Base-by-base conservation (phyloP, 2,797 vertebrate genomes). In the Sparus aurata region DNA sequence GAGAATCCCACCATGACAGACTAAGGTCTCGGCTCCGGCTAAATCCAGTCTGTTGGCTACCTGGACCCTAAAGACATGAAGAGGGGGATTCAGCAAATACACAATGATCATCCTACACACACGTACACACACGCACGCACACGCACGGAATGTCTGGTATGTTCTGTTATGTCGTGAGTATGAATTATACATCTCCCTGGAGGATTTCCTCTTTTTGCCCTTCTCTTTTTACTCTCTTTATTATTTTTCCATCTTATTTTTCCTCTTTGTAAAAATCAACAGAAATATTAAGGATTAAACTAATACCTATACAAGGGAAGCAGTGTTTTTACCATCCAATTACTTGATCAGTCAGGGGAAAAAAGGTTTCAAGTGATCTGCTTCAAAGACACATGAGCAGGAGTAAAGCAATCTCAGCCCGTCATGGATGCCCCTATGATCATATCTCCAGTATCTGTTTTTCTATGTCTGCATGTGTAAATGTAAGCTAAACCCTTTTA, bases 101-200 rank as follows among this genome's bases (percentile, higher is more conserved):
- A 81, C 75, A 75, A 49, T 80, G 73, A 89, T 89, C 76, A 78
- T 78, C 68, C 69, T 57, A 68, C 73, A 70, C 8, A 84, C 80
- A 87, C 69, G 57, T 70, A 78, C 65, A 65, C 34, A 46, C 23
- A 49, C n/a, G 62, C 27, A 69, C 63, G 64, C 52, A 60, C 75
- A 60, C 55, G 62, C 67, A 74, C 66, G 71, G 59, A 67, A 52
- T 23, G 60, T 66, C 53, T 38, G 38, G 8, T 38, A 38, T 38
- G 38, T 38, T 12, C 45, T 67, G 75, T 83, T 82, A 70, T 82
- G 79, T 81, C 10, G 41, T 75, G 82, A 77, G 64, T 88, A 94
- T 95, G 92, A 95, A 95, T 96, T 94, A 95, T 93, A 93, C 82
- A 94, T 95, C 87, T 85, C 91, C 90, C 89, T 77, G 59, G 92